phyloP scores from a whole-genome alignment of 2,888 invertebrate genomes.

The Habrosyne pyritoides region DNA sequence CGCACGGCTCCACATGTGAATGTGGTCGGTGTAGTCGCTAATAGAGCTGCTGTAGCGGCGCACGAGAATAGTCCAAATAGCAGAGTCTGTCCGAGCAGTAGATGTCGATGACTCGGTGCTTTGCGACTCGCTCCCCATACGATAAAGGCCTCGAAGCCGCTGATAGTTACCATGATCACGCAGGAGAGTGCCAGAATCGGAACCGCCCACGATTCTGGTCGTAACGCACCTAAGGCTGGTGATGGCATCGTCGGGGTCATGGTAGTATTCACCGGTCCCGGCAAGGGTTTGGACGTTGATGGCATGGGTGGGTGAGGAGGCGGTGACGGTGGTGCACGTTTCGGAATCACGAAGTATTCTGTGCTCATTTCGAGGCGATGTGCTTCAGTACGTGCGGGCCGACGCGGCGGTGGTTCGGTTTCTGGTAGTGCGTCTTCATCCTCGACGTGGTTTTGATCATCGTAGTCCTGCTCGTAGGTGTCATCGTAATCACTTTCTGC shows the following conservation, averaged over 20 bases:
- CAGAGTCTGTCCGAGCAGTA: slow-evolving; percentile 94
- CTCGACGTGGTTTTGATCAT: slow-evolving; percentile 52
- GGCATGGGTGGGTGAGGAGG: slow-evolving; percentile 37
- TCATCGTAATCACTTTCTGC: slow-evolving; percentile 64
- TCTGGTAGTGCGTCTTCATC: slow-evolving; percentile 48
- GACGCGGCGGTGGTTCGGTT: slow-evolving; percentile 57
- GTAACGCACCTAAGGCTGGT: slow-evolving; percentile 66
- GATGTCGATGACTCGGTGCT: slow-evolving; percentile 92
- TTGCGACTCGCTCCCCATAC: slow-evolving; percentile 91
- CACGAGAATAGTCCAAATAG: slow-evolving; percentile 92
- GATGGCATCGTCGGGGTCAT: slow-evolving; percentile 48
- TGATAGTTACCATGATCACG: slow-evolving; percentile 92
- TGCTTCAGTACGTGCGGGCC: slow-evolving; percentile 71
- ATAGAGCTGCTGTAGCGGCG: slow-evolving; percentile 90
- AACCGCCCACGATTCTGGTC: slow-evolving; percentile 94
- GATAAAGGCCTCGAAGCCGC: slow-evolving; percentile 94
- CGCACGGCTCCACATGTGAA: slow-evolving; percentile 92
- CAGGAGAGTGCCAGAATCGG: slow-evolving; percentile 93
- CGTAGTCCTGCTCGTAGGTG: slow-evolving; percentile 63
- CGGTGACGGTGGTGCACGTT: slow-evolving; percentile 60
- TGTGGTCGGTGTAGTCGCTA: slow-evolving; percentile 90
- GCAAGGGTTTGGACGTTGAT: slow-evolving; percentile 47
- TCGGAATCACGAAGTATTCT: slow-evolving; percentile 91
- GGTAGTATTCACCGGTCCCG: slow-evolving; percentile 53
- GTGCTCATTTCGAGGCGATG: slow-evolving; percentile 91